Evolutionary conservation across 2,888 invertebrate genomes (phyloP).

Genomic region (Neocrepidodera transversa): DNA sequence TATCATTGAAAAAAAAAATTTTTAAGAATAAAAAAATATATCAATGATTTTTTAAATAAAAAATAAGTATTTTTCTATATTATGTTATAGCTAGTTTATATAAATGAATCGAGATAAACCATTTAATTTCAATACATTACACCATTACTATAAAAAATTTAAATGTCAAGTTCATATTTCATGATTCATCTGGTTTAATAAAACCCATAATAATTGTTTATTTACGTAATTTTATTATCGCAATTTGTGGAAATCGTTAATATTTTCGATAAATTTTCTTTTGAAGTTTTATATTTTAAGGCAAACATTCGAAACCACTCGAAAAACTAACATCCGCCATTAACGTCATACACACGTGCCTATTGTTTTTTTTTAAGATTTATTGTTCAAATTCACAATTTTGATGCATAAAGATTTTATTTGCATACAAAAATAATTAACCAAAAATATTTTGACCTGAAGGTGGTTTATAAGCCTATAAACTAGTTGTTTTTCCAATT

Average conservation of each 20-base stretch:
- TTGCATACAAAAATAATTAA: neutral
- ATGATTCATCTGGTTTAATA: neutral
- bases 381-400: neutral
- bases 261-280: neutral
- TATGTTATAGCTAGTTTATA: too few relatives aligned
- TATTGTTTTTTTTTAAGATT: neutral
- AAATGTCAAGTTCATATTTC: neutral
- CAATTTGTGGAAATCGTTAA: constrained; percentile 3
- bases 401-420: neutral
- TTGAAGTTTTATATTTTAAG: neutral
- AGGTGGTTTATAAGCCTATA: too few relatives aligned
- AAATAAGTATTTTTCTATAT: too few relatives aligned
- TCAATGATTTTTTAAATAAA: too few relatives aligned
- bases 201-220: neutral
- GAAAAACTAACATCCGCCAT: neutral
- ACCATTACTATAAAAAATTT: neutral
- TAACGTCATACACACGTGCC: neutral
- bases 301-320: neutral
- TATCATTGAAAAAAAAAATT: too few relatives aligned
- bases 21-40: too few relatives aligned
- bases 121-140: too few relatives aligned
- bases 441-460: neutral
- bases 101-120: neutral
- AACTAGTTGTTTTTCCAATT: too few relatives aligned
- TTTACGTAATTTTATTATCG: neutral